phyloP scores from a whole-genome alignment of 2,888 invertebrate species.

The Hirudinaria manillensis region DNA sequence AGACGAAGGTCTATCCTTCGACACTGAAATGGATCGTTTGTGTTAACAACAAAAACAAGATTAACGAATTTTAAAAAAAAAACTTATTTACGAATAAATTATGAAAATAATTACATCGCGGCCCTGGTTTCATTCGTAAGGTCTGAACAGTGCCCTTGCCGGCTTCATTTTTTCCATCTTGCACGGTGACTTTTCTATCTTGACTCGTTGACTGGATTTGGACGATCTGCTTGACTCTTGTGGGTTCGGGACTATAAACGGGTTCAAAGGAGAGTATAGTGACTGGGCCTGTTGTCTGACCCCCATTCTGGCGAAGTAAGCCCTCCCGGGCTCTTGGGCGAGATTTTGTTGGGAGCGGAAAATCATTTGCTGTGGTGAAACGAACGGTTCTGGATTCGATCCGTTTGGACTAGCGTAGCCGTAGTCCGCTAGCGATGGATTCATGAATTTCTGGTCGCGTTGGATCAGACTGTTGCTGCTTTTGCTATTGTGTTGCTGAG shows the following conservation, averaged over 20 bases:
- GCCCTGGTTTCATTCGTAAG: constrained; percentile 8
- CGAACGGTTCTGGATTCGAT: background rate
- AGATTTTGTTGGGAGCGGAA: background rate
- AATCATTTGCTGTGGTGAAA: background rate
- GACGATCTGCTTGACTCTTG: background rate
- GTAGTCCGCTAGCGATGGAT: background rate
- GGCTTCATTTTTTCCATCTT: background rate
- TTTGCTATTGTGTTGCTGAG: too few relatives aligned
- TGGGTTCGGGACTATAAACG: background rate
- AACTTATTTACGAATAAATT: too few relatives aligned
- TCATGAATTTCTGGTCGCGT: background rate
- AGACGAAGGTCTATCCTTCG: too few relatives aligned
- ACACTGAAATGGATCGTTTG: too few relatives aligned
- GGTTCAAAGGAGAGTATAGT: background rate
- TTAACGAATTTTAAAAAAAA: too few relatives aligned
- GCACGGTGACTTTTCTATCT: background rate
- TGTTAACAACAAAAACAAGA: too few relatives aligned
- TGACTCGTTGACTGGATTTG: background rate
- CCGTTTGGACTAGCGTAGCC: background rate
- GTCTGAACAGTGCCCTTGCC: background rate
- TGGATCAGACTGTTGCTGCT: background rate
- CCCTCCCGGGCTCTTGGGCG: background rate
- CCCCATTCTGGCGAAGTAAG: background rate
- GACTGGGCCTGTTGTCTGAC: background rate
- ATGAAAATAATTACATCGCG: too few relatives aligned